Evolutionary conservation across 2,797 vertebrate genomes (phyloP), one percentile per base, ranked within the genome.

Genomic region (Jordanella pulchra): DNA sequence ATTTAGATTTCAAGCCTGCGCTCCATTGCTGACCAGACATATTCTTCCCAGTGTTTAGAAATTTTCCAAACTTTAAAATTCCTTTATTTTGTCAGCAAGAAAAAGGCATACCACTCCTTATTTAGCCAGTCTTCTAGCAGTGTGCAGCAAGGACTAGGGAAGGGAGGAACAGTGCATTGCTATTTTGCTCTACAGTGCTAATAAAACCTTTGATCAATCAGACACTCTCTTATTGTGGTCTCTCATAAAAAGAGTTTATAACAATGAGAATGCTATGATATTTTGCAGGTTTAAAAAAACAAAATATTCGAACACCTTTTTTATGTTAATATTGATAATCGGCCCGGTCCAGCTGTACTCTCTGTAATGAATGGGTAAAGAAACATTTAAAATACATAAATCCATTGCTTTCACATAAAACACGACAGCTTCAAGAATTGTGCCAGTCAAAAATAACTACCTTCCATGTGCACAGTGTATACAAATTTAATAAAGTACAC

Each of bases 401-500:
- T 75, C 68, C 69, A 80, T 79, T 82, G 80, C 76, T 81, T 69
- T 76, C 78, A 86, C 83, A 82, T 72, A 72, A 79, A 81, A 86
- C 85, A 84, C 42, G 65, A 83, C 84, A 86, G 74, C 87, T 77
- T 82, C 51, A 53, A 78, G 82, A 80, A 77, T 72, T 71, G 76
- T 79, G 74, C 78, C 80, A 69, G 92, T 95, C 94, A 95, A 96
- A 97, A 97, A 96, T 93, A 96, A 97, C 94, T 95, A 94, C 96
- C 96, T 95, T 95, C 96, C 95, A 95, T 96, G 95, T 95, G 94
- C 95, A 96, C 96, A 95, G 96, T 97, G 97, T 97, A 97, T 98
- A 98, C 96, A 97, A 97, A 98, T 98, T 98, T 98, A 97, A 98
- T 98, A 97, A 98, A 98, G 97, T 97, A 97, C 97, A 97, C 96